Conservation (phyloP, 2,113 vertebrate species). For the Serinus canaria region DNA sequence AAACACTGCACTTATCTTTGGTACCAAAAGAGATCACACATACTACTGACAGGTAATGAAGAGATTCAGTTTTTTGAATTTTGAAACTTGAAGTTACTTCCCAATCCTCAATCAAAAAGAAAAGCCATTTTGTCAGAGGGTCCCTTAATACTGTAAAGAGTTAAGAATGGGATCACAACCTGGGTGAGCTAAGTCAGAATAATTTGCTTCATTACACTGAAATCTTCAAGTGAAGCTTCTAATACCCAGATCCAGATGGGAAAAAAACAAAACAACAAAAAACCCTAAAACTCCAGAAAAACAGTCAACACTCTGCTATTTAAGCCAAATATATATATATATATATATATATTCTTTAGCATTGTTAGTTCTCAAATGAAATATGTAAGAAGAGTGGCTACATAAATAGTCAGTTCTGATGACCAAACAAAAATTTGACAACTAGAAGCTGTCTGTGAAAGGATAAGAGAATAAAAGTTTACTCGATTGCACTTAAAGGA, state of each 20-base stretch:
- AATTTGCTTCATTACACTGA: neutral
- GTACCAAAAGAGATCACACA: neutral
- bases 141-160: neutral
- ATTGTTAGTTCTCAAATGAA: neutral
- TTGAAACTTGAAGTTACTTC: neutral
- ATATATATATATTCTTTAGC: neutral
- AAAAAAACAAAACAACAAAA: neutral
- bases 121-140: constrained; percentile 7
- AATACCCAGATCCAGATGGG: neutral
- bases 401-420: neutral
- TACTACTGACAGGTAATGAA: neutral
- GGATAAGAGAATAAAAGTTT: neutral
- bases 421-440: neutral
- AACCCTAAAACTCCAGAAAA: neutral
- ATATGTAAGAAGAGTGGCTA: neutral
- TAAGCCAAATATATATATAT: neutral
- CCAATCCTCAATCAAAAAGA: neutral
- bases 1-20: neutral
- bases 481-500: neutral
- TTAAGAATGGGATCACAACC: constrained; percentile 37
- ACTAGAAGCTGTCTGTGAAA: neutral
- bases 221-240: neutral
- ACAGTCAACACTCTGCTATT: neutral
- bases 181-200: neutral
- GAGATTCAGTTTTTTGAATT: neutral